Percentiles rank a stretch among this genome's conserved stretches.
phyloP scores from a whole-genome alignment of 2,888 invertebrate genomes.

The Ormia ochracea region DNA sequence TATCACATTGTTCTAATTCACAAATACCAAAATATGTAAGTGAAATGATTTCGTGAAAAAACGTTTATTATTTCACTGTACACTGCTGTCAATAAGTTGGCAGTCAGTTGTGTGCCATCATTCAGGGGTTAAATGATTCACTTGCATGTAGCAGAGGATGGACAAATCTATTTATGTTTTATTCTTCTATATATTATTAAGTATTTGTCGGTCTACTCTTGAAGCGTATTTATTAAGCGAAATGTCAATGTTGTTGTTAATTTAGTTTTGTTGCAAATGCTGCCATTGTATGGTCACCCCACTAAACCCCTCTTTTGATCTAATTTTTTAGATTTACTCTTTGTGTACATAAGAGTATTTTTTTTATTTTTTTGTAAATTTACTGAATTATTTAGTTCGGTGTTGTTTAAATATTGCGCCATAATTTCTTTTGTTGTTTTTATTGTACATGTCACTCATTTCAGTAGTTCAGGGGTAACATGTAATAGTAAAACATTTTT shows the following conservation, averaged over 20 bases:
- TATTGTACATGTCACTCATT: slow-evolving; percentile 17
- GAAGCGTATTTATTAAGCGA: slow-evolving; percentile 44
- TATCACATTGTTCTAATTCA: no score
- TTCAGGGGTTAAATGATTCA: no score
- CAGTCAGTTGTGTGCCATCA: no score
- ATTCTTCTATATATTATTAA: no score
- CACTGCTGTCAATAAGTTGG: no score
- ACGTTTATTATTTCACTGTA: no score
- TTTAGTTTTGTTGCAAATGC: neutral
- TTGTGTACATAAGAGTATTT: no score
- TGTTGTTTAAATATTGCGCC: slow-evolving; percentile 29
- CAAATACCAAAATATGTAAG: no score
- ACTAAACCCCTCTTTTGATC: slow-evolving; percentile 25
- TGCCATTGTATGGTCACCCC: slow-evolving; percentile 25
- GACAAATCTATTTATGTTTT: neutral
- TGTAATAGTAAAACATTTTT: slow-evolving; percentile 12
- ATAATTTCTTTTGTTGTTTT: slow-evolving; percentile 39
- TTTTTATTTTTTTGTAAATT: slow-evolving; percentile 4
- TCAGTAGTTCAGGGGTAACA: slow-evolving; percentile 56
- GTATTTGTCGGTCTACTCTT: slow-evolving; percentile 41
- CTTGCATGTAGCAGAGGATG: neutral
- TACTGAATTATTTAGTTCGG: neutral
- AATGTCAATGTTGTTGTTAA: slow-evolving; percentile 45
- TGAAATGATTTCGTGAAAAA: no score
- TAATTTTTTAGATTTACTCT: slow-evolving; percentile 32